A percentile compares a stretch with the other conserved stretches of the same genome.
These are phyloP conservation scores for Spheniscus humboldti DNA, from an alignment of 2,797 vertebrate species.

Conservation along the genomic window DNA sequence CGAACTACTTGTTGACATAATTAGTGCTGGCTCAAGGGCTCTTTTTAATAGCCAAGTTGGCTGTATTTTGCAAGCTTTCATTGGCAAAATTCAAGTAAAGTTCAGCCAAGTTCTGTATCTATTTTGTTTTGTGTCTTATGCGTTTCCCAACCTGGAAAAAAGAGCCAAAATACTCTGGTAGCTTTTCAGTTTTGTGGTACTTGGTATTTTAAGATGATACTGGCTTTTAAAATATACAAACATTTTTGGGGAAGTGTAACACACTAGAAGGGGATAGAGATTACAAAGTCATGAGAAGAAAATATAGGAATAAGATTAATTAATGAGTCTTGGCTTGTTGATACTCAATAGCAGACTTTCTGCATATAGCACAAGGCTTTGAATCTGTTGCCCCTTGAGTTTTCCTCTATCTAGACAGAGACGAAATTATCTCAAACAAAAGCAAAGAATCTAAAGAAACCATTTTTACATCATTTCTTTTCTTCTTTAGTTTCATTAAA, in stretches of 20 bases:
- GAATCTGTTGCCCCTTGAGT: constrained; percentile 50
- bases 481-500: constrained; percentile 2
- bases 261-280: constrained; percentile 1
- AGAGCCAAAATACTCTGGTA: constrained; percentile 58
- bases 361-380: constrained; percentile 38
- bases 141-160: constrained; percentile 49
- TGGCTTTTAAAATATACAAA: constrained; percentile 59
- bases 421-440: constrained; percentile 23
- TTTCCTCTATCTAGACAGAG: constrained; percentile 18
- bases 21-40: constrained; percentile 71
- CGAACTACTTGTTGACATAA: constrained; percentile 88
- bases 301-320: constrained; percentile 61
- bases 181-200: constrained; percentile 63
- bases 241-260: not conserved
- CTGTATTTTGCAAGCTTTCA: constrained; percentile 65
- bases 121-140: constrained; percentile 65
- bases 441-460: constrained; percentile 22
- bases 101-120: constrained; percentile 79
- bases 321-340: constrained; percentile 62
- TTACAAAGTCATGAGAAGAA: constrained; percentile 30
- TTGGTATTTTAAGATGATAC: constrained; percentile 63
- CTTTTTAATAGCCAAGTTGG: constrained; percentile 72
- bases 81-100: constrained; percentile 74
- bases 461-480: not conserved
- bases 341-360: constrained; percentile 46